Base-by-base conservation (phyloP, 2,888 invertebrate genomes). In the Brachylomia viminalis region DNA sequence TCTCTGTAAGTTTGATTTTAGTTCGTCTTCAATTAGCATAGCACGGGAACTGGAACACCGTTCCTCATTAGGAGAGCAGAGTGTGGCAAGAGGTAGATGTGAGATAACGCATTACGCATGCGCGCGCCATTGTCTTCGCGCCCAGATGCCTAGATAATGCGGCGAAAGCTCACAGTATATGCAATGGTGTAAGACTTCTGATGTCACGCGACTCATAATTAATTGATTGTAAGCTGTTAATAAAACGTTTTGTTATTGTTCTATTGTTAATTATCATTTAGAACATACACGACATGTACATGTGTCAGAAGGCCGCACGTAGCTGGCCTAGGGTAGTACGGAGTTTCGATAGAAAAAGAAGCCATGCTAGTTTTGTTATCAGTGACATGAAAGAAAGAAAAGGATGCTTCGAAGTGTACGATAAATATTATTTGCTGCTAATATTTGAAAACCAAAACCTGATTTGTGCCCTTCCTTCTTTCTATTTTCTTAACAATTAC, bases 41-140 rank as follows among this genome's bases (percentile, higher is more conserved):
- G 86, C 86, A 83, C 85, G 91, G 89, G 92, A 95, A 94, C 92
- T 95, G 91, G 96, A 94, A 93, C 94, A 91, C 86, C 90, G 90
- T 90, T 94, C 91, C 95, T 96, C 95, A 96, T 96, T 96, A 96
- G 94, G 95, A 93, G 93, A 92, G 92, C 93, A 93, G 91, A 92
- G 94, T 95, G 95, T 95, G 91, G 95, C 93, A 95, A 96, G 94
- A 95, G 92, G 91, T 91, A 92, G 95, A 96, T 96, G 91, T 91
- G 87, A 93, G 96, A 96, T 96, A 96, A 96, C 94, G 93, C 94
- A 95, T 95, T 95, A 95, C 96, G 96, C 96, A 96, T 95, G 95
- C 95, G 95, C 94, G 89, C 82, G 82, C 94, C 92, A 96, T 96
- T 96, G 96, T 96, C 94, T 95, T 93, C 92, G 93, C 93, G 90